phyloP scores from a whole-genome alignment of 2,888 invertebrate species.

The Lucinisca nassula region DNA sequence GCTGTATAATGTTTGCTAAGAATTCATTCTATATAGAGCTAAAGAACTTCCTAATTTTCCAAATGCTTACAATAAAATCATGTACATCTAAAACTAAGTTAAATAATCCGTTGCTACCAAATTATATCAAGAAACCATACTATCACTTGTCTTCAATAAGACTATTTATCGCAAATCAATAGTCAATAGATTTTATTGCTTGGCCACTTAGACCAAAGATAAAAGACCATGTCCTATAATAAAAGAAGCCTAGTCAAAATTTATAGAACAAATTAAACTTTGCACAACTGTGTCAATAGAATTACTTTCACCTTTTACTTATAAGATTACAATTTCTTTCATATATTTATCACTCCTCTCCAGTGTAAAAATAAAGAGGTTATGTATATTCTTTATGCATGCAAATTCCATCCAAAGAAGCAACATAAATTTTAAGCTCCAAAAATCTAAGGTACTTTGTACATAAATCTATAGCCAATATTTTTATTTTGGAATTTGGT shows the following conservation, averaged over 20 bases:
- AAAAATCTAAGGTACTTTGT: no score
- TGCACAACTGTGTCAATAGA: conserved; percentile 25
- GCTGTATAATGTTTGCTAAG: no score
- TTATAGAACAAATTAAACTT: conserved; percentile 9
- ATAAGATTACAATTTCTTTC: background rate
- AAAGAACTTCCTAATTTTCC: no score
- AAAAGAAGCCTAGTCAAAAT: background rate
- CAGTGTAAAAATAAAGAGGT: background rate
- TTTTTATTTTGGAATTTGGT: no score
- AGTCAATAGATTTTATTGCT: conserved; percentile 11
- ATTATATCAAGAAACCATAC: background rate
- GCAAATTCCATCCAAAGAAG: no score
- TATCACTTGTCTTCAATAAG: background rate
- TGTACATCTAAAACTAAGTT: no score
- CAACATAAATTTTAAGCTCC: no score
- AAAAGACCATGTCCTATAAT: background rate
- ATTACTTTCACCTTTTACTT: background rate
- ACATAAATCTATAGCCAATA: no score
- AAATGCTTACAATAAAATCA: no score
- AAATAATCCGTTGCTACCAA: no score
- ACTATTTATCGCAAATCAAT: background rate
- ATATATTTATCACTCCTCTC: background rate
- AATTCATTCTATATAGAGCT: no score
- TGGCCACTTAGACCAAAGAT: conserved; percentile 9
- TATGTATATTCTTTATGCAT: no score